These are phyloP conservation scores for Uropetala carovei DNA, from an alignment of 2,888 invertebrate genomes.

Conservation along the genomic window DNA sequence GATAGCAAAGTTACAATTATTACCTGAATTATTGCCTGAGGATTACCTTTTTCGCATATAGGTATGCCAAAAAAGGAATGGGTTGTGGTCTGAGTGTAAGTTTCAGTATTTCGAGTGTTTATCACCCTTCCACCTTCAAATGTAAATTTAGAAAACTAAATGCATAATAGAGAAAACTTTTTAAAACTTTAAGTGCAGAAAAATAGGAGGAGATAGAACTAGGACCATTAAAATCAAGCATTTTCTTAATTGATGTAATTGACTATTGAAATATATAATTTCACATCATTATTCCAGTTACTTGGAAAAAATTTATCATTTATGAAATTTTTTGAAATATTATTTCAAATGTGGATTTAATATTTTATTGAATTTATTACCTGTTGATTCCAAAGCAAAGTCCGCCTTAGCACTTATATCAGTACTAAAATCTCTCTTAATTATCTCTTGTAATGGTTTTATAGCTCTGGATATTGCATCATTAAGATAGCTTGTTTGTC, in stretches of 20 bases:
- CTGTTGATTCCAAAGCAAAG: slow-evolving; percentile 79
- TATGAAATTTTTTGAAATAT: too few species aligned
- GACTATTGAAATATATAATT: too few species aligned
- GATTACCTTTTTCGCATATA: not conserved
- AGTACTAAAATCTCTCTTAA: slow-evolving; percentile 71
- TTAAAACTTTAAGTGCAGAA: too few species aligned
- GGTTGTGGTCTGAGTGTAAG: not conserved
- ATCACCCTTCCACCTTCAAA: not conserved
- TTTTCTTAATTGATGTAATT: too few species aligned
- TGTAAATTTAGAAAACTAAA: not conserved
- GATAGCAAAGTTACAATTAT: not conserved
- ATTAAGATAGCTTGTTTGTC: not conserved
- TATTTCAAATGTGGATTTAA: too few species aligned
- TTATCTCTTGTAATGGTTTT: slow-evolving; percentile 17
- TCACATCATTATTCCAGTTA: too few species aligned
- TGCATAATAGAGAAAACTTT: too few species aligned
- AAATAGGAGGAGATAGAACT: too few species aligned
- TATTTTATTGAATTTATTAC: slow-evolving; percentile 69
- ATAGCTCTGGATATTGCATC: not conserved
- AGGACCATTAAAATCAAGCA: too few species aligned
- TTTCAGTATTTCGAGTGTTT: slow-evolving; percentile 4
- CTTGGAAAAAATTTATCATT: too few species aligned
- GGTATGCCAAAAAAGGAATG: slow-evolving; percentile 43
- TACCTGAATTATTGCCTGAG: slow-evolving; percentile 40
- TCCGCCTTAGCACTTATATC: slow-evolving; percentile 79